Percentiles rank a stretch among this genome's conserved stretches.
These are phyloP conservation scores for Tryphoninae sp. DNA, from an alignment of 2,888 invertebrate genomes.

Conservation along the genomic window DNA sequence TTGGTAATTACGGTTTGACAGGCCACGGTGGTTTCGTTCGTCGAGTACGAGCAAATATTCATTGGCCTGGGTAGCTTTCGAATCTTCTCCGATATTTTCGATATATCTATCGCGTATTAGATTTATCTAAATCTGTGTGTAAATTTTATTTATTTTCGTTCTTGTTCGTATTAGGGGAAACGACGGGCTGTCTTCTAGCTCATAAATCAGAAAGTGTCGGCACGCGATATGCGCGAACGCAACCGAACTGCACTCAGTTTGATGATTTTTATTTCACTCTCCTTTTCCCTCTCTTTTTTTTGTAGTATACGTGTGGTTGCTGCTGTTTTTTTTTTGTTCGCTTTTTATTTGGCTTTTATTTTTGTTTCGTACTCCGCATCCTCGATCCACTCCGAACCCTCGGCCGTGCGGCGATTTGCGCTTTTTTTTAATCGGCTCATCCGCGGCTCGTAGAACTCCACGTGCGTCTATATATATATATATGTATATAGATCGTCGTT, in stretches of 20 bases:
- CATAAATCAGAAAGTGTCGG: not conserved
- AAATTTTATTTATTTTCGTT: too few relatives aligned
- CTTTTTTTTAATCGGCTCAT: constrained; percentile 43
- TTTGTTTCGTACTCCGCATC: constrained; percentile 58
- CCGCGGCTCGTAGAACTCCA: not conserved
- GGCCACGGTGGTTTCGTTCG: constrained; percentile 69
- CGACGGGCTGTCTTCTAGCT: not conserved
- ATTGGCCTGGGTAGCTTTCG: constrained; percentile 26
- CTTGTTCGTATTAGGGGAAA: too few relatives aligned
- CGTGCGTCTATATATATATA: constrained; percentile 1
- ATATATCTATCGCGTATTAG: not conserved
- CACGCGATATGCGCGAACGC: not conserved
- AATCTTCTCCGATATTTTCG: constrained; percentile 25
- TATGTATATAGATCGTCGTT: constrained; percentile 66
- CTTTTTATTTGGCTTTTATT: constrained; percentile 32
- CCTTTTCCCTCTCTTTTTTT: too few relatives aligned
- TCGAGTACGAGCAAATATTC: constrained; percentile 36
- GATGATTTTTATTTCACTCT: constrained; percentile 43
- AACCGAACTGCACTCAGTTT: not conserved
- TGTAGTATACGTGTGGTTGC: too few relatives aligned
- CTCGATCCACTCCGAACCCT: constrained; percentile 59
- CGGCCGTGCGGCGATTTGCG: constrained; percentile 37
- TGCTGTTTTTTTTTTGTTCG: too few relatives aligned
- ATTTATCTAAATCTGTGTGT: too few relatives aligned
- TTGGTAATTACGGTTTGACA: constrained; percentile 79